A percentile compares a stretch with the other conserved stretches of the same genome.
These are phyloP conservation scores for Ruditapes philippinarum DNA, from an alignment of 1,140 invertebrate species.

Conservation along the genomic window DNA sequence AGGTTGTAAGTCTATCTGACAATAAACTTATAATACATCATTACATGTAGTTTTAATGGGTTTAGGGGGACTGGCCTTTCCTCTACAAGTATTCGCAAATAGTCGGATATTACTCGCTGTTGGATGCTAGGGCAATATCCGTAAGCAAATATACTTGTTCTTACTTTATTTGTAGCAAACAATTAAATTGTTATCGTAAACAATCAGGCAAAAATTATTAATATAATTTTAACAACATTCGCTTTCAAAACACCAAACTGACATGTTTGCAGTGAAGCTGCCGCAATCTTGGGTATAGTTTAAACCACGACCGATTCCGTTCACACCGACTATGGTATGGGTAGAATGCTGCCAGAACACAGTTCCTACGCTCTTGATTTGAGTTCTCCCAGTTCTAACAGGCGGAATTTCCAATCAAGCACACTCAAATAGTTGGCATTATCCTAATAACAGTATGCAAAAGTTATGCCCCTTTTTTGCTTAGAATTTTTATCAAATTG, in stretches of 20 bases:
- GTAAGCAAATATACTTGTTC: constrained; percentile 16
- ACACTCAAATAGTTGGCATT: too few species aligned
- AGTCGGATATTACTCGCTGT: constrained; percentile 50
- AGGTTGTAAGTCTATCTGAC: constrained; percentile 55
- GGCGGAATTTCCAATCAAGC: constrained; percentile 54
- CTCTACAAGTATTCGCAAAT: constrained; percentile 6
- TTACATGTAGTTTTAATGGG: constrained; percentile 52
- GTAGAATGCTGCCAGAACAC: constrained; percentile 53
- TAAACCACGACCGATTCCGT: constrained; percentile 50
- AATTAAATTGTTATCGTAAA: constrained; percentile 52
- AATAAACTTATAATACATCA: constrained; percentile 42
- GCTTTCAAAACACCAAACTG: constrained; percentile 49
- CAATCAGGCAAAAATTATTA: constrained; percentile 55
- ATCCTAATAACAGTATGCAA: too few species aligned
- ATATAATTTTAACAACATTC: constrained; percentile 51
- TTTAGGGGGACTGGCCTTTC: constrained; percentile 53
- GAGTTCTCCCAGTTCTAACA: constrained; percentile 54
- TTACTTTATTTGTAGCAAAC: constrained; percentile 45
- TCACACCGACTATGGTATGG: constrained; percentile 50
- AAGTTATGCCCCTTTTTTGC: too few species aligned
- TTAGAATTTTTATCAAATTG: too few species aligned
- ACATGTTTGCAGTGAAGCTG: constrained; percentile 46
- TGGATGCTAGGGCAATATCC: constrained; percentile 30
- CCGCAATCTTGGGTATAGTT: constrained; percentile 50
- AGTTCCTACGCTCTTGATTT: constrained; percentile 49